phyloP scores from a whole-genome alignment of 2,888 invertebrate genomes.

The Agrilus mali region DNA sequence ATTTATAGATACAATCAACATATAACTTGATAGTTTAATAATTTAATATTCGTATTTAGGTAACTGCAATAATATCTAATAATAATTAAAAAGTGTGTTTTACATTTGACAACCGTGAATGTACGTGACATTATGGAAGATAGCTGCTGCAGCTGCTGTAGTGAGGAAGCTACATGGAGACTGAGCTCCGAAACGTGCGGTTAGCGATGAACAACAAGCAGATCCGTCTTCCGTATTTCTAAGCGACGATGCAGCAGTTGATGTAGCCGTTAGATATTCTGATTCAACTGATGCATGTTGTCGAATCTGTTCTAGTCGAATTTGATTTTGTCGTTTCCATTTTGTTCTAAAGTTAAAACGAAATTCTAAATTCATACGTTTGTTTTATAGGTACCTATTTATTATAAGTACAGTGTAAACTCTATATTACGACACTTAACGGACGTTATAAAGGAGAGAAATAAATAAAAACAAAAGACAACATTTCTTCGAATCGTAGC shows the following conservation, averaged over 20 bases:
- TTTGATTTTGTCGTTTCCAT: constrained; percentile 82
- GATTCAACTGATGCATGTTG: constrained; percentile 73
- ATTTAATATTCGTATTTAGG: too few relatives aligned
- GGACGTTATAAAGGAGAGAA: too few relatives aligned
- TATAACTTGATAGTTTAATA: too few relatives aligned
- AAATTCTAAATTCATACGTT: too few relatives aligned
- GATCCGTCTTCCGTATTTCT: constrained; percentile 21
- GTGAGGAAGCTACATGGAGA: constrained; percentile 51
- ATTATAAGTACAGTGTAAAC: too few relatives aligned
- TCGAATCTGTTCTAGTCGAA: constrained; percentile 71
- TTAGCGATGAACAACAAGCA: constrained; percentile 27
- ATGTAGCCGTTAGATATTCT: constrained; percentile 35
- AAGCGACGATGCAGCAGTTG: constrained; percentile 17
- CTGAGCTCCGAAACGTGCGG: constrained; percentile 27
- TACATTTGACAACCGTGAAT: constrained; percentile 57
- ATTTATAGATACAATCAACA: too few relatives aligned
- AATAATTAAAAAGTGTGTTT: too few relatives aligned
- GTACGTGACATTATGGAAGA: constrained; percentile 61
- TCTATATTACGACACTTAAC: too few relatives aligned
- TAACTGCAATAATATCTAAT: too few relatives aligned
- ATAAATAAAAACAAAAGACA: too few relatives aligned
- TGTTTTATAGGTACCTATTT: too few relatives aligned
- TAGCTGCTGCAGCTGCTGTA: constrained; percentile 52
- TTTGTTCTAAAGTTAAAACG: constrained; percentile 51
- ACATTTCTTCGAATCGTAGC: too few relatives aligned